Evolutionary conservation across 2,113 vertebrate species (phyloP), one percentile per base, ranked within the genome.

Genomic region (Pan paniscus): DNA sequence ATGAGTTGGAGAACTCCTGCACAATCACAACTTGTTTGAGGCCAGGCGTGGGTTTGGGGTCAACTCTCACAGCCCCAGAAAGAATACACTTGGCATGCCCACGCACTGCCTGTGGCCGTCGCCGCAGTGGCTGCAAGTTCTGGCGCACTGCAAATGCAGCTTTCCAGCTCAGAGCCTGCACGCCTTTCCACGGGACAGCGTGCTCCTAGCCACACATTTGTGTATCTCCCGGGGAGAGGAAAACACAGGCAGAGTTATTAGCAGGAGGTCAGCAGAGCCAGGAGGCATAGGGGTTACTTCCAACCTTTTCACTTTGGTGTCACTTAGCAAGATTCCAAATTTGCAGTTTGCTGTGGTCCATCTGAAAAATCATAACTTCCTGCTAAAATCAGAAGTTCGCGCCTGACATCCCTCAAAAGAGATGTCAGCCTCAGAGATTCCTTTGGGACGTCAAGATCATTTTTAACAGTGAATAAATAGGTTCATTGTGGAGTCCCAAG

Each of bases 251-350:
- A 79, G 55, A 82, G 76, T n/a, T 61, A 11, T 30, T 55, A 68
- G 61, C 3, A 55, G 40, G 48, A 67, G 16, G 35, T 22, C n/a
- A 38, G 57, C 40, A 38, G 46, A 40, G 52, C 59, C 12, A 11
- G 5, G 43, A 46, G 52, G 48, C 1, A 2, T 0, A 8, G 13
- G 27, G 50, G 32, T 9, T 0, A 2, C 55, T 79, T 59, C 6
- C 30, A n/a, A 61, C 35, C 20, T n/a, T 27, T 2, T 50, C 57
- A 52, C 30, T 84, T 9, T 0, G 7, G 35, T 38, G 27, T 48
- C 12, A 68, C 48, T 64, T 8, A 35, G 90, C 52, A 73, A 70
- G 68, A n/a, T 18, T 48, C 20, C 94, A 25, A 48, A 57, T 64
- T 18, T 18, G 30, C n/a, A 35, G 20, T 55, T 67, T 59, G 50